Percentiles rank a stretch among this genome's conserved stretches.
phyloP scores from a whole-genome alignment of 2,797 vertebrate species.

The Cirrhinus molitorella region DNA sequence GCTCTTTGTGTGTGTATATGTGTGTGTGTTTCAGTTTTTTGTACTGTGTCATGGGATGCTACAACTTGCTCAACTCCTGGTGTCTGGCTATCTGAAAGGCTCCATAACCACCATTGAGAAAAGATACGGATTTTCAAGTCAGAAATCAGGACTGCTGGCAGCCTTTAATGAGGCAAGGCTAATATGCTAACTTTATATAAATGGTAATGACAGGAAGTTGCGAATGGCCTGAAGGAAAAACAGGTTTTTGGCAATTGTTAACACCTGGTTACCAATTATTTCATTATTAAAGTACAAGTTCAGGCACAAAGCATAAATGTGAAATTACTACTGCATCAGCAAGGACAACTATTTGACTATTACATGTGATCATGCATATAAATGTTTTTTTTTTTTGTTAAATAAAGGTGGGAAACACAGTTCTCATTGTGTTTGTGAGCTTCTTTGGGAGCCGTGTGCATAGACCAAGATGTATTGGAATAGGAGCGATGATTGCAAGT shows the following conservation, averaged over 20 bases:
- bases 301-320: neutral
- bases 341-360: neutral
- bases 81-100: slow-evolving; percentile 93
- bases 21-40: slow-evolving; percentile 83
- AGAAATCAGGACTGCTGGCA: slow-evolving; percentile 87
- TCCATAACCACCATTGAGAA: slow-evolving; percentile 94
- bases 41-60: slow-evolving; percentile 91
- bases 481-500: slow-evolving; percentile 86
- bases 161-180: slow-evolving; percentile 91
- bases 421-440: slow-evolving; percentile 92
- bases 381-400: slow-evolving; percentile 9
- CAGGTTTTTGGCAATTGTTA: neutral
- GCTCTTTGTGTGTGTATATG: neutral
- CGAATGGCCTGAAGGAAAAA: neutral
- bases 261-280: neutral
- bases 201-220: neutral
- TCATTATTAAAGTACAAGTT: neutral
- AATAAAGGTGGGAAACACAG: slow-evolving; percentile 89
- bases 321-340: neutral
- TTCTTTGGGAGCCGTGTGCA: slow-evolving; percentile 92
- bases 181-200: neutral
- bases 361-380: neutral
- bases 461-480: slow-evolving; percentile 87
- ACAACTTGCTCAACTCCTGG: slow-evolving; percentile 89
- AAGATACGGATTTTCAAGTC: slow-evolving; percentile 93